These are phyloP conservation scores for Amphiprion clarkii DNA, from an alignment of 2,797 vertebrate genomes.

Conservation along the genomic window DNA sequence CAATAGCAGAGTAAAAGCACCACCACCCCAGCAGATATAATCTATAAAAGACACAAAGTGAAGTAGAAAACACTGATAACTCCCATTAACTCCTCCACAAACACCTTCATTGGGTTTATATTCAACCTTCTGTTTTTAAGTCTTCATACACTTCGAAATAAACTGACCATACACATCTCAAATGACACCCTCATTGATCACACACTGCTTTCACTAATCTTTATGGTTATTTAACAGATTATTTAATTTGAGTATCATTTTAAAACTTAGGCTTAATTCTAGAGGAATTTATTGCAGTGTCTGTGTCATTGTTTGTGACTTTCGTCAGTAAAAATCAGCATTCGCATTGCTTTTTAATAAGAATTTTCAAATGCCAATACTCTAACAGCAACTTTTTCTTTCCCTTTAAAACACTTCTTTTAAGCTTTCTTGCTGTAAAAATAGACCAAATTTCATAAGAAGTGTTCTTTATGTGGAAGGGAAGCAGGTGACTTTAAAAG, in stretches of 20 bases:
- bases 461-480: neutral
- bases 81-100: constrained; percentile 51
- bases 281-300: neutral
- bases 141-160: neutral
- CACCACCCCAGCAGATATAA: constrained; percentile 74
- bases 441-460: neutral
- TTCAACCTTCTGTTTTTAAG: constrained; percentile 26
- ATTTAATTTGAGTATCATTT: neutral
- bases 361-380: too few species aligned
- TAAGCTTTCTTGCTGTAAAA: neutral
- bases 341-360: neutral
- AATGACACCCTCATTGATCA: too few species aligned
- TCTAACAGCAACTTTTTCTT: neutral
- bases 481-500: constrained; percentile 1
- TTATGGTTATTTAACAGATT: neutral
- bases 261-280: neutral
- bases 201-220: neutral
- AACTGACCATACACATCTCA: neutral
- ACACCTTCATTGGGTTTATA: constrained; percentile 33
- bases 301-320: neutral
- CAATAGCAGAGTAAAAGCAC: constrained; percentile 72
- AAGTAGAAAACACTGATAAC: constrained; percentile 75
- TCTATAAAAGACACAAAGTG: constrained; percentile 70
- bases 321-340: neutral
- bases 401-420: neutral